A percentile compares a stretch with the other conserved stretches of the same genome.
Conservation (phyloP, 2,888 invertebrate genomes). For the Rapana venosa region DNA sequence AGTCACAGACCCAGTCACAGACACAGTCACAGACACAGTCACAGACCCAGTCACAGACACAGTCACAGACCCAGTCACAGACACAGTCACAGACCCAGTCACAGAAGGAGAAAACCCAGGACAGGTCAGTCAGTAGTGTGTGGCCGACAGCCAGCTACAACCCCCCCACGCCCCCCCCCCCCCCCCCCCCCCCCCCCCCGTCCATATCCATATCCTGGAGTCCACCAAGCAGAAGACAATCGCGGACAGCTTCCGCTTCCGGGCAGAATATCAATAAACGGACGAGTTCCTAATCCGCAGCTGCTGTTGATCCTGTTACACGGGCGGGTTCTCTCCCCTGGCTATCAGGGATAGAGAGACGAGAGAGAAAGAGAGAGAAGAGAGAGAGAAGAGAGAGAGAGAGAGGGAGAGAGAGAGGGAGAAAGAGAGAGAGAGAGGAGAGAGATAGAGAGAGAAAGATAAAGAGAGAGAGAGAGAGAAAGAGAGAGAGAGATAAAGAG, state of each 20-base stretch:
- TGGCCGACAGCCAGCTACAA: neutral
- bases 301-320: conserved; percentile 33
- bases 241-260: conserved; percentile 35
- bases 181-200: neutral
- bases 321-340: conserved; percentile 12
- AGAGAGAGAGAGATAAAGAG: too few relatives aligned
- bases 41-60: neutral
- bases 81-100: neutral
- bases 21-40: too few relatives aligned
- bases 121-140: too few relatives aligned
- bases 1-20: neutral
- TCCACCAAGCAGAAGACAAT: conserved; percentile 22
- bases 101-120: neutral
- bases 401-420: too few relatives aligned
- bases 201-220: neutral
- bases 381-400: too few relatives aligned
- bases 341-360: neutral
- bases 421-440: too few relatives aligned
- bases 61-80: neutral
- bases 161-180: neutral
- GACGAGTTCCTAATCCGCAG: conserved; percentile 35
- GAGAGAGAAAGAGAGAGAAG: too few relatives aligned
- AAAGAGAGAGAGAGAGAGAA: too few relatives aligned
- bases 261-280: conserved; percentile 37
- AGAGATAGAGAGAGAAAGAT: too few relatives aligned